Base-by-base conservation (phyloP, 2,888 invertebrate species). In the Tethea ocularis region DNA sequence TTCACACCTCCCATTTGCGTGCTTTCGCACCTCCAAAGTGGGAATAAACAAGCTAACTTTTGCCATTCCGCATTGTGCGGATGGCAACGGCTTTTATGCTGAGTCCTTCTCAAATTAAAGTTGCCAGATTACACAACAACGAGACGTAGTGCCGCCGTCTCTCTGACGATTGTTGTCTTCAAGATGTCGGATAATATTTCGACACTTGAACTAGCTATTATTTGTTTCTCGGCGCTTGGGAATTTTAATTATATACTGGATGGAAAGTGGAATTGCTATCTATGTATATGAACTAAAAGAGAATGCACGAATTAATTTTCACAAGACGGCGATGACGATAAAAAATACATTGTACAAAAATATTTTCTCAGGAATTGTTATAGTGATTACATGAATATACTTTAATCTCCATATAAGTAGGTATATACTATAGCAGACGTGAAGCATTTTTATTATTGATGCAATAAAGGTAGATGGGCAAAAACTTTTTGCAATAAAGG, bases 1-100 rank as follows among this genome's bases (percentile, higher is more conserved):
- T 83, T 82, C 82, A 75, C 85, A 83, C 84, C 83, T 82, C 76
- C 75, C 78, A 77, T 82, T 80, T 80, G 82, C 82, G 81, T 82
- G 77, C 80, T 74, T 76, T 78, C 73, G 70, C 76, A 80, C 80
- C 81, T 81, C 79, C 75, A 77, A 81, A 84, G 81, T 83, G 82
- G 81, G 78, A 81, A 88, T 85, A 88, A 88, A 88, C 88, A 88
- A 85, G 84, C 78, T 77, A 87, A 88, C 87, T 88, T 88, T 86
- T 77, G 78, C 84, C 83, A 86, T 88, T 86, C 74, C 77, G 75
- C 80, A 83, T 82, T 80, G 78, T 78, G 77, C 62, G 67, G 71
- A 66, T 61, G 65, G 72, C 63, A 68, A 70, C 77, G 72, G 81
- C 75, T 80, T 81, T 84, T 78, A 82, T 81, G 78, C 78, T 76